These are phyloP conservation scores for Odocoileus hemionus DNA, from an alignment of 2,113 vertebrate genomes.

Conservation along the genomic window DNA sequence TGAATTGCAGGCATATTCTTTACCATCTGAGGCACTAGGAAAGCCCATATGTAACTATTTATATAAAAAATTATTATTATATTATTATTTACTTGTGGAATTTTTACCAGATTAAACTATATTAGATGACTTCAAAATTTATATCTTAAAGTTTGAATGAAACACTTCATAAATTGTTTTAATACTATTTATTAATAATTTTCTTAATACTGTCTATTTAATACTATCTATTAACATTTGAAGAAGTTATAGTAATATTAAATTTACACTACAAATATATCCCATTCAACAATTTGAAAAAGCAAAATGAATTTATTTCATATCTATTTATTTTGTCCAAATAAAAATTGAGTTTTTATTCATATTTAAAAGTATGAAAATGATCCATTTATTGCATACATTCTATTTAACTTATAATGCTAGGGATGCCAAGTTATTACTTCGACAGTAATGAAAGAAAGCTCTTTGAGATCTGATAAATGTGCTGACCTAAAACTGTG, in stretches of 20 bases:
- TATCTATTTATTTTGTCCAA: background rate
- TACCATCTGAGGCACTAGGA: background rate
- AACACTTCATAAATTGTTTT: background rate
- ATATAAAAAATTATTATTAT: background rate
- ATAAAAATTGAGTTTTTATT: background rate
- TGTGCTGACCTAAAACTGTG: background rate
- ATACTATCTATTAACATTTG: background rate
- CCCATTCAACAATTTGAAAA: background rate
- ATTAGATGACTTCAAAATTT: background rate
- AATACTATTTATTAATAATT: background rate
- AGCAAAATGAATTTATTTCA: background rate
- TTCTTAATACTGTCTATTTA: background rate
- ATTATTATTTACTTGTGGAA: background rate
- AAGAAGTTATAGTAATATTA: background rate
- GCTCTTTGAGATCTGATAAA: background rate
- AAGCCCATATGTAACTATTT: background rate
- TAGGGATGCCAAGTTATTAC: background rate
- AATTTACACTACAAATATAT: background rate
- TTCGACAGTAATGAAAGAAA: background rate
- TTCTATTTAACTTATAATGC: background rate
- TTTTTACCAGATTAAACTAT: background rate
- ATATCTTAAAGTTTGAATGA: background rate
- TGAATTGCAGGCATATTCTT: background rate
- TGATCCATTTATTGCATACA: background rate
- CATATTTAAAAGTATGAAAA: background rate